Evolutionary conservation across 1,140 invertebrate species (phyloP).

Genomic region (Lepidurus packardi): DNA sequence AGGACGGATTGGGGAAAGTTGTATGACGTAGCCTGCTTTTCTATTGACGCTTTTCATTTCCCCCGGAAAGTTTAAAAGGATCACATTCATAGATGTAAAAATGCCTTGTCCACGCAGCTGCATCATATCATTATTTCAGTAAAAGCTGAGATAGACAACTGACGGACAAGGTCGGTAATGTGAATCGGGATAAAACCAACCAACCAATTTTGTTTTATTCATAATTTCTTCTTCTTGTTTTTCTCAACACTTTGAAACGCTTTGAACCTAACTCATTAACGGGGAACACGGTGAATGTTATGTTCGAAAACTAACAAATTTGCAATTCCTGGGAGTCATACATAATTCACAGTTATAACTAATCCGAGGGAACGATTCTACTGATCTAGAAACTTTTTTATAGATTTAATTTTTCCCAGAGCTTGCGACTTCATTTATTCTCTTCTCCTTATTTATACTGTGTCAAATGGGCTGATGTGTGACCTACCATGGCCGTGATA

Average conservation of each 20-base stretch:
- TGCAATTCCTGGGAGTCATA: no score
- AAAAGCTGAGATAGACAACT: slow-evolving; percentile 8
- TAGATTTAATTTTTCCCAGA: neutral
- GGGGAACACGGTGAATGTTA: no score
- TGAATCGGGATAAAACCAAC: neutral
- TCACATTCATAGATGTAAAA: slow-evolving; percentile 7
- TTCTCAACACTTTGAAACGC: no score
- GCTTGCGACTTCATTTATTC: neutral
- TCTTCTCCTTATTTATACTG: neutral
- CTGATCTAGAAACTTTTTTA: neutral
- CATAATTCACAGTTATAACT: neutral
- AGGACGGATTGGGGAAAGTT: neutral
- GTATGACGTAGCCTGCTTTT: neutral
- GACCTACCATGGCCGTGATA: slow-evolving; percentile 7
- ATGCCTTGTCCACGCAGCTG: slow-evolving; percentile 7
- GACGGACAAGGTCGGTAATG: neutral
- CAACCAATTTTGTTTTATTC: neutral
- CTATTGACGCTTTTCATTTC: neutral
- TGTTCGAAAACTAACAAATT: no score
- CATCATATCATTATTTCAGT: slow-evolving; percentile 19
- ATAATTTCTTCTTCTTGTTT: neutral
- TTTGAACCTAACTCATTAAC: no score
- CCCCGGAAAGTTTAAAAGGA: neutral
- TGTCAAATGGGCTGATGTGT: neutral
- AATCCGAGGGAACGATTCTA: slow-evolving; percentile 10